Conservation (phyloP, 1,140 invertebrate genomes). For the Drosophila eugracilis region DNA sequence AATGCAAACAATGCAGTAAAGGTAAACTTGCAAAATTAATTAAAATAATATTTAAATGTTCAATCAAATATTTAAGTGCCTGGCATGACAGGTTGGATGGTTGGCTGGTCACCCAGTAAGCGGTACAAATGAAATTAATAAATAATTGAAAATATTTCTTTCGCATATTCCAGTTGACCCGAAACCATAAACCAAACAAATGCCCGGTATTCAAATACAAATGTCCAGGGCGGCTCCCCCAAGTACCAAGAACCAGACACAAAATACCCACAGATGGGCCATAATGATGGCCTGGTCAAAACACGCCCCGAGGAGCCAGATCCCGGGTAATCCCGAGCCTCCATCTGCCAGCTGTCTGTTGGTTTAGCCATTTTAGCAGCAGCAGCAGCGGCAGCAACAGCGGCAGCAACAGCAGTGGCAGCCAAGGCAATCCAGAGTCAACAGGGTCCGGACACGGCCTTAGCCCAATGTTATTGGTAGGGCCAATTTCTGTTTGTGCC, state of each 20-base stretch:
- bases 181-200: neutral
- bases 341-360: constrained; percentile 49
- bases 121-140: constrained; percentile 55
- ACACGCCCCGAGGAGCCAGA: constrained; percentile 40
- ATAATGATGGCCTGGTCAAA: constrained; percentile 48
- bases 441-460: constrained; percentile 12
- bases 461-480: constrained; percentile 32
- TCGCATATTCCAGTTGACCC: constrained; percentile 15
- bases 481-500: constrained; percentile 54
- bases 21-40: constrained; percentile 72
- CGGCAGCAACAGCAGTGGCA: constrained; percentile 26
- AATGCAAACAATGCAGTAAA: constrained; percentile 51
- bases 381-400: constrained; percentile 23
- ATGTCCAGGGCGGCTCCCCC: neutral
- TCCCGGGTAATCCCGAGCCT: constrained; percentile 38
- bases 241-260: neutral
- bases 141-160: constrained; percentile 38
- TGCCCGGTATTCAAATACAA: constrained; percentile 6
- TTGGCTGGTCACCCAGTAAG: neutral
- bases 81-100: constrained; percentile 2
- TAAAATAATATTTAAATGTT: constrained; percentile 68
- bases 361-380: constrained; percentile 49
- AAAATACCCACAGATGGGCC: constrained; percentile 29
- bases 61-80: constrained; percentile 67
- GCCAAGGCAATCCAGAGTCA: constrained; percentile 45